These are phyloP conservation scores for Discoglossus pictus DNA, from an alignment of 2,797 vertebrate genomes.

Conservation along the genomic window DNA sequence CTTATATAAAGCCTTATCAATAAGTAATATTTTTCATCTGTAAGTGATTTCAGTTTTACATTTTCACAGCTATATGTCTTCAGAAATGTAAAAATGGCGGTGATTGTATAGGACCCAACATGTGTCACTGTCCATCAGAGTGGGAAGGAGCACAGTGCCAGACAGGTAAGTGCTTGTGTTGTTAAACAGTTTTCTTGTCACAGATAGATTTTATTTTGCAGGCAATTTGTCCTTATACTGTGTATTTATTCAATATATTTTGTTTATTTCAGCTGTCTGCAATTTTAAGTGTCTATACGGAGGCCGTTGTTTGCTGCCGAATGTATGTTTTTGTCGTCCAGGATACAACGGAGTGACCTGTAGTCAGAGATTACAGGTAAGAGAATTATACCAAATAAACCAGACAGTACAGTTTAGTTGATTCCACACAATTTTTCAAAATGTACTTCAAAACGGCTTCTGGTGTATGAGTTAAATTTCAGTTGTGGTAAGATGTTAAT, in stretches of 20 bases:
- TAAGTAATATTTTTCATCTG: no score
- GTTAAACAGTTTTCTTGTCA: not conserved
- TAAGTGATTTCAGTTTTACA: constrained; percentile 22
- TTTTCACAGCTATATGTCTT: constrained; percentile 79
- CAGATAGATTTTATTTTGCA: no score
- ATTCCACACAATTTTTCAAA: no score
- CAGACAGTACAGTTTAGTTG: no score
- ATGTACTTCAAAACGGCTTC: no score
- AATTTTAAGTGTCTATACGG: constrained; percentile 79
- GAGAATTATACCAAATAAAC: not conserved
- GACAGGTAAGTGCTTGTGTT: constrained; percentile 72
- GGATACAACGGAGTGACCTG: constrained; percentile 81
- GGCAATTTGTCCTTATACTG: not conserved
- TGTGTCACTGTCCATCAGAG: constrained; percentile 77
- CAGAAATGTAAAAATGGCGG: constrained; percentile 87
- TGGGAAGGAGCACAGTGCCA: constrained; percentile 89
- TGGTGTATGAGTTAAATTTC: no score
- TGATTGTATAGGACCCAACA: constrained; percentile 82
- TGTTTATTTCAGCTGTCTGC: constrained; percentile 77
- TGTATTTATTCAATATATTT: not conserved
- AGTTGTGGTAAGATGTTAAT: no score
- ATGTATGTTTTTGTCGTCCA: constrained; percentile 79
- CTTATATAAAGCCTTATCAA: no score
- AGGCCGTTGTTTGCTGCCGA: constrained; percentile 79
- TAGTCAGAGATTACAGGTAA: constrained; percentile 73